Base-by-base conservation (phyloP, 2,888 invertebrate species). In the Athetis lepigone region DNA sequence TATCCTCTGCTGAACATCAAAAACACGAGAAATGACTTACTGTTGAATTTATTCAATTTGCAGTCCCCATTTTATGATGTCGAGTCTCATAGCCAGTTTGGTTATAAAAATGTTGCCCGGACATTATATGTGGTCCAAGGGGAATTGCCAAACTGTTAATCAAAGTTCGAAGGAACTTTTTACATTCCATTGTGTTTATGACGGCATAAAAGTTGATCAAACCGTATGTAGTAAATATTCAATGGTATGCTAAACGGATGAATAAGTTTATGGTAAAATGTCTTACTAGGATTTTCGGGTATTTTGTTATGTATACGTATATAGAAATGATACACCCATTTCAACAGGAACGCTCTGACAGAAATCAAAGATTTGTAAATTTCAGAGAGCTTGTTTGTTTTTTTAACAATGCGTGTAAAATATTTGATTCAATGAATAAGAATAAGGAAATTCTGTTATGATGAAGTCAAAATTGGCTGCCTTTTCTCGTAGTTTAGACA, bases 11-110 rank as follows among this genome's bases (percentile, higher is more conserved):
- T 43, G 21, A 43, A 36, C 4, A 21, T 21, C 36, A 33, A 33
- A 33, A 64, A 50, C 19, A 11, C 2, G 18, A 37, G 4, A 23
- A 62, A 55, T 45, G 16, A 37, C 42, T 25, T n/a, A 37, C 29
- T 29, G 19, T 45, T 45, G 37, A 66, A 50, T 50, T n/a, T n/a
- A 68, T 59, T 59, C 60, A 45, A 59, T 66, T 66, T 33, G 33
- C 25, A 39, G 43, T 50, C 8, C 29, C 8, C 33, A 21, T 45
- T 69, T 68, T 50, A 69, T 43, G 50, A 45, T 27, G 25, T 39
- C 13, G 49, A 16, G 23, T n/a, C 11, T 58, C 59, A 21, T 43
- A 19, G 29, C 19, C 23, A n/a, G 23, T 49, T 58, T 33, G 29
- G 43, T 37, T 49, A 47, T 37, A 69, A 49, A 68, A 65, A 43